phyloP scores from a whole-genome alignment of 2,888 invertebrate genomes.

The Drosophila paracracens region DNA sequence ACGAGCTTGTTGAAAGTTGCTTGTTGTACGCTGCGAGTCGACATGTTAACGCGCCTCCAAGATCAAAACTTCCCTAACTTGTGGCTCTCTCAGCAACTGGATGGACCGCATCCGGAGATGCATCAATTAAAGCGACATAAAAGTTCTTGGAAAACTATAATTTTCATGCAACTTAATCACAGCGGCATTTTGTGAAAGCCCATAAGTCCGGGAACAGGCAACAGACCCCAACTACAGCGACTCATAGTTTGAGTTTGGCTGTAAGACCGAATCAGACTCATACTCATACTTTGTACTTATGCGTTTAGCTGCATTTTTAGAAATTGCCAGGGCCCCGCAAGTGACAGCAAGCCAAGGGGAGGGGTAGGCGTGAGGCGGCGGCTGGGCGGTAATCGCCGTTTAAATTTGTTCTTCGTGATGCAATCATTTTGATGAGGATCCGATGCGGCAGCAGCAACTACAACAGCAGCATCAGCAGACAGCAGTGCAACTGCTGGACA shows the following conservation, averaged over 20 bases:
- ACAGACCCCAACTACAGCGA: conserved; percentile 2
- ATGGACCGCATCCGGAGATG: conserved; percentile 65
- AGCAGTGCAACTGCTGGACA: conserved; percentile 17
- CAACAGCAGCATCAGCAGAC: conserved; percentile 10
- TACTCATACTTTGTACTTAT: conserved; percentile 32
- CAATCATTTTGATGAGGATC: conserved; percentile 78
- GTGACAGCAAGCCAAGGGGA: conserved; percentile 42
- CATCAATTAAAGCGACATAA: conserved; percentile 78
- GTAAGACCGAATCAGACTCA: conserved; percentile 11
- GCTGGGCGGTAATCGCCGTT: conserved; percentile 67
- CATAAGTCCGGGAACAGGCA: conserved; percentile 53
- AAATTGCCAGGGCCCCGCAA: conserved; percentile 67
- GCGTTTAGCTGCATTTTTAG: conserved; percentile 75
- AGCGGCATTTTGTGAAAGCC: conserved; percentile 69
- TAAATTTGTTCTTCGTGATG: conserved; percentile 83
- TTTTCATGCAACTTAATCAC: conserved; percentile 73
- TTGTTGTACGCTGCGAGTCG: conserved; percentile 45
- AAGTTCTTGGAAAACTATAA: conserved; percentile 74
- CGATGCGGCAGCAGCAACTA: conserved; percentile 42
- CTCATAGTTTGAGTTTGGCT: conserved; percentile 9
- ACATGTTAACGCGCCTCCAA: conserved; percentile 55
- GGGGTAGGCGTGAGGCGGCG: conserved; percentile 1
- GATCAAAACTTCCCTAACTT: conserved; percentile 43
- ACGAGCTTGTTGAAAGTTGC: conserved; percentile 66
- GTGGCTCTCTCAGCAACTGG: conserved; percentile 11